Base-by-base conservation (phyloP, 2,113 vertebrate species). In the Petrocephalus microphthalmus region DNA sequence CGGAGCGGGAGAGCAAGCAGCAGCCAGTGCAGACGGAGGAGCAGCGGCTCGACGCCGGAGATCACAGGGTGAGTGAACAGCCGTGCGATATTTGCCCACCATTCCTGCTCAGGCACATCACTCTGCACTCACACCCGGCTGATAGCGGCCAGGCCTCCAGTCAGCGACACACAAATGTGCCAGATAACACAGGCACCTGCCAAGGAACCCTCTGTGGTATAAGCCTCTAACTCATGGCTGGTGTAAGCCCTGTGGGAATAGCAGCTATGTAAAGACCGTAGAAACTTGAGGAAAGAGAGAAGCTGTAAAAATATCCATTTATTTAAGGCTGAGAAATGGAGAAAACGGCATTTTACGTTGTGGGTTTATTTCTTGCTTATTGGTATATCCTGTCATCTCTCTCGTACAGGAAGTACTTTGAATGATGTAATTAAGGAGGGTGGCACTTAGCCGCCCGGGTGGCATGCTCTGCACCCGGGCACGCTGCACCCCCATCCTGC, bases 31-130 rank as follows among this genome's bases (percentile, higher is more conserved):
- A 87, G 83, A 6, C 91, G 74, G 60, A 88, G 33, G 67, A 89
- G 87, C 88, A 7, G 25, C 56, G 78, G 51, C 89, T 81, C 89
- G 88, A 91, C 88, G 89, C 91, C 88, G 90, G 90, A 87, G 74
- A 90, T 19, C 87, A 89, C 78, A 91, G 89, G 94, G 94, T 95
- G 90, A 93, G 92, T 87, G 2, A 78, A 19, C 33, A 33, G 5
- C 25, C 42, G 42, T 42, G 42, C 42, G 42, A 1, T 42, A 42
- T 42, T 42, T 42, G 42, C 8, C 60, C 87, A 81, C 71, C 60
- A 47, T 54, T 54, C 71, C 37, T 60, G 37, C 0, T 8, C 56
- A 87, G n/a, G 54, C 87, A 54, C 85, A 19, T 22, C 29, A 29
- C 67, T n/a, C 52, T 56, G 4, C 67, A 87, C 89, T 83, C 87